A percentile compares a stretch with the other conserved stretches of the same genome.
These are phyloP conservation scores for Gobio gobio DNA, from an alignment of 2,113 vertebrate species.

Conservation along the genomic window DNA sequence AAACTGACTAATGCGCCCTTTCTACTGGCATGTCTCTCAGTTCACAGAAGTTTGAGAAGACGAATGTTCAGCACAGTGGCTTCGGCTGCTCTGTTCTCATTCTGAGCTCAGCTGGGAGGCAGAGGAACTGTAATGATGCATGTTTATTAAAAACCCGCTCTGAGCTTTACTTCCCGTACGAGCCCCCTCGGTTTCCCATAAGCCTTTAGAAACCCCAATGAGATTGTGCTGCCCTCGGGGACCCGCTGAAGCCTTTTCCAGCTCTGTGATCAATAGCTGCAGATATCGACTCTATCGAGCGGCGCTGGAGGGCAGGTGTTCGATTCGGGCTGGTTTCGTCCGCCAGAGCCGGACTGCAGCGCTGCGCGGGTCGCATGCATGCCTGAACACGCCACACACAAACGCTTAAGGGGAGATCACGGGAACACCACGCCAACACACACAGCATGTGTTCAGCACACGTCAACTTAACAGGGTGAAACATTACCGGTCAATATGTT, in stretches of 20 bases:
- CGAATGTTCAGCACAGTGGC: background rate
- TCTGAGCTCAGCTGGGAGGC: conserved; percentile 17
- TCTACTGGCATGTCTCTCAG: background rate
- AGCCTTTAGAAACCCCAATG: conserved; percentile 85
- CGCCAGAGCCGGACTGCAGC: conserved; percentile 61
- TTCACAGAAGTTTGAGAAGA: background rate
- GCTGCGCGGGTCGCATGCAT: conserved; percentile 71
- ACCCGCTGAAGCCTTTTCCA: conserved; percentile 53
- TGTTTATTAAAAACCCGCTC: conserved; percentile 38
- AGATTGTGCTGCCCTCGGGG: conserved; percentile 87
- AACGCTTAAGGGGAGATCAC: background rate
- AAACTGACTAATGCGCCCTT: background rate
- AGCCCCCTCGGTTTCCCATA: conserved; percentile 9
- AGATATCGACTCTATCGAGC: conserved; percentile 86
- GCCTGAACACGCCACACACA: conserved; percentile 63
- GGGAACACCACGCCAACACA: background rate
- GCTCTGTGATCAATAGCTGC: conserved; percentile 83
- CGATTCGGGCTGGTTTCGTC: background rate
- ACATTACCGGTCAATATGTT: background rate
- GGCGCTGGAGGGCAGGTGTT: conserved; percentile 69
- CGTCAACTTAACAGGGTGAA: background rate
- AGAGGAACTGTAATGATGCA: conserved; percentile 38
- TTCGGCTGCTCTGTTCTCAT: background rate
- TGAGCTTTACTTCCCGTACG: conserved; percentile 33
- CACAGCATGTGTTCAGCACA: background rate